Base-by-base conservation (phyloP, 1,140 invertebrate species). In the Psix sp. region DNA sequence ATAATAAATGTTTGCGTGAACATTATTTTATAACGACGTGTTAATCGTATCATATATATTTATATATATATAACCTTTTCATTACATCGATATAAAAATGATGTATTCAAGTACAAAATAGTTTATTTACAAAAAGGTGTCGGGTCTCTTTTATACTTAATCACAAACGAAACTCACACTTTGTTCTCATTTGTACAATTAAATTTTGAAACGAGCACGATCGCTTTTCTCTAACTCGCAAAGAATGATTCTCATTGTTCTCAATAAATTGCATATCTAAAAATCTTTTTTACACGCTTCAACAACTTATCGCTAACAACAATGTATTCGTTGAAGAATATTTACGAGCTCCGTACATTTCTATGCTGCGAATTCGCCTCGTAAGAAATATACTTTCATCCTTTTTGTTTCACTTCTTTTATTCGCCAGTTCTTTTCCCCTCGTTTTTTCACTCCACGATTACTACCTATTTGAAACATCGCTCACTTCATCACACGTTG, bases 401-500 rank as follows among this genome's bases (percentile, higher is more conserved):
- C n/a, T n/a, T n/a, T n/a, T n/a, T n/a, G n/a, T n/a, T n/a, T n/a
- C 7, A 29, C 26, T 29, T 3, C 7, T 29, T 36, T 14, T 33
- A 3, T 14, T 21, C 10, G n/a, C 11, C 13, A 9, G n/a, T 42
- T 13, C 14, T 24, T 24, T 20, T 3, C 7, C 11, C 11, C 7
- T 21, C 14, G 2, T 42, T 13, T 42, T 38, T 46, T 29, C 26
- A 65, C 24, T 46, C 17, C 6, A 52, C n/a, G 13, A 65, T 56
- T 56, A 24, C n/a, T n/a, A 46, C 46, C 62, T 65, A 65, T 56
- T 29, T 31, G 4, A 13, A 10, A 52, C 36, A 54, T 35, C 2
- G 38, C 6, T 65, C 38, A 73, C 54, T 73, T 73, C 48, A 65
- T 46, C 20, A 45, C 24, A 5, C 40, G 51, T 66, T 86, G 81